phyloP scores from a whole-genome alignment of 2,888 invertebrate species.

The Polydesmus complanatus region DNA sequence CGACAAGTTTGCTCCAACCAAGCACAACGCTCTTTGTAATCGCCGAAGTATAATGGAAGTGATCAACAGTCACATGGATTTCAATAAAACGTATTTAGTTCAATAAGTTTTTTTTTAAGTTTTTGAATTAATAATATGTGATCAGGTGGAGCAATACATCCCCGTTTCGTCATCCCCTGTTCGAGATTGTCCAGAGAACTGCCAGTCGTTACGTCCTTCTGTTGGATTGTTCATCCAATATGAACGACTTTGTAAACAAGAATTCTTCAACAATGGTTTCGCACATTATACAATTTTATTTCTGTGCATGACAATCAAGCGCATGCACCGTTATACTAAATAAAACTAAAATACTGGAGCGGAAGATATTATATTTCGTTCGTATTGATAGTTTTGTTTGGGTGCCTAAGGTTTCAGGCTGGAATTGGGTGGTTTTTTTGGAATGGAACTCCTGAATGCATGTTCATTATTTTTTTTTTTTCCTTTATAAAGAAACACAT shows the following conservation, averaged over 20 bases:
- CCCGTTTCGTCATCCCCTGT: constrained; percentile 4
- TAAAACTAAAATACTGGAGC: not conserved
- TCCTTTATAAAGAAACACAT: too few relatives aligned
- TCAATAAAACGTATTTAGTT: constrained; percentile 19
- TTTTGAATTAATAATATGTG: not conserved
- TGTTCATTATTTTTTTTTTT: not conserved
- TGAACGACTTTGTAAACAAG: constrained; percentile 17
- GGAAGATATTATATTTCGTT: not conserved
- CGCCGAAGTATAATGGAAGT: constrained; percentile 30
- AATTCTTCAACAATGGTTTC: constrained; percentile 11
- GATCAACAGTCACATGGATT: constrained; percentile 27
- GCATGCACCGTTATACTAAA: constrained; percentile 7
- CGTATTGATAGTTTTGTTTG: too few relatives aligned
- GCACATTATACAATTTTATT: constrained; percentile 8
- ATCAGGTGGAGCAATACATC: not conserved
- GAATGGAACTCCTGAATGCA: not conserved
- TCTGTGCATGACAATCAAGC: not conserved
- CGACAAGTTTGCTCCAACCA: constrained; percentile 27
- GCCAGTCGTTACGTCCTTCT: constrained; percentile 15
- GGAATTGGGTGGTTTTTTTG: too few relatives aligned
- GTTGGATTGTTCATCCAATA: constrained; percentile 13
- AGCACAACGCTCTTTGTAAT: constrained; percentile 30
- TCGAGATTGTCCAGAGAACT: constrained; percentile 9
- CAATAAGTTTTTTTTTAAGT: too few relatives aligned
- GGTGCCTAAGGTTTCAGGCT: too few relatives aligned